Conservation (phyloP, 2,888 invertebrate genomes). For the Zeuzera pyrina region DNA sequence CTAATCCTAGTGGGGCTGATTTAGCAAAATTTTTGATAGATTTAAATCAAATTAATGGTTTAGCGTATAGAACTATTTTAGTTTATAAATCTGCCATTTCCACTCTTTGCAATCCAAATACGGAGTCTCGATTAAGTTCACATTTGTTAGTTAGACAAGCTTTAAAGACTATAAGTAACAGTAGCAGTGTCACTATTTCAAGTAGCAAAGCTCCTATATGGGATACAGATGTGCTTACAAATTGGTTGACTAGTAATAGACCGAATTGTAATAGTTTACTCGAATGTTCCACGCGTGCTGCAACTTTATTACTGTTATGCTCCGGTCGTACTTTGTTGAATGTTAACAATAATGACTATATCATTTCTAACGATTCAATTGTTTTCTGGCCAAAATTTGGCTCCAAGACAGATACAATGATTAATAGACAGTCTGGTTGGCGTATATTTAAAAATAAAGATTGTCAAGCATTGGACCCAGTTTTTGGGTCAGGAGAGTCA, state of each 20-base stretch:
- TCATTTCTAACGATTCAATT: not conserved
- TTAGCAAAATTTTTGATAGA: not conserved
- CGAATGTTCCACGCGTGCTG: constrained; percentile 1
- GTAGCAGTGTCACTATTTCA: not conserved
- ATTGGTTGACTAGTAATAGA: not conserved
- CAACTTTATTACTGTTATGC: constrained; percentile 7
- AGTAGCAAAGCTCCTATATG: constrained; percentile 7
- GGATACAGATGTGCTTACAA: constrained; percentile 2
- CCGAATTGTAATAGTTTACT: constrained; percentile 1
- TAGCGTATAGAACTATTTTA: constrained; percentile 6
- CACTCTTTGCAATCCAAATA: constrained; percentile 3
- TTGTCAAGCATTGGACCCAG: constrained; percentile 1
- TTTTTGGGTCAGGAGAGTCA: constrained; percentile 1
- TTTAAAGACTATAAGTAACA: constrained; percentile 5
- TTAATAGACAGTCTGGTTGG: constrained; percentile 2
- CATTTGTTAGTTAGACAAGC: constrained; percentile 2
- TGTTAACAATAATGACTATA: not conserved
- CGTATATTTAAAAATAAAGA: not conserved
- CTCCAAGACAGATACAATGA: not conserved
- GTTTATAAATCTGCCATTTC: constrained; percentile 3
- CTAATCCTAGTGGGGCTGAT: not conserved
- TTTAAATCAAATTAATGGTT: not conserved
- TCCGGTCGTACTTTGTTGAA: constrained; percentile 3
- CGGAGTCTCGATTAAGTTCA: constrained; percentile 1
- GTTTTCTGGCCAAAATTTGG: constrained; percentile 1